Base-by-base conservation (phyloP, 2,888 invertebrate species). In the Teinopalpus imperialis region DNA sequence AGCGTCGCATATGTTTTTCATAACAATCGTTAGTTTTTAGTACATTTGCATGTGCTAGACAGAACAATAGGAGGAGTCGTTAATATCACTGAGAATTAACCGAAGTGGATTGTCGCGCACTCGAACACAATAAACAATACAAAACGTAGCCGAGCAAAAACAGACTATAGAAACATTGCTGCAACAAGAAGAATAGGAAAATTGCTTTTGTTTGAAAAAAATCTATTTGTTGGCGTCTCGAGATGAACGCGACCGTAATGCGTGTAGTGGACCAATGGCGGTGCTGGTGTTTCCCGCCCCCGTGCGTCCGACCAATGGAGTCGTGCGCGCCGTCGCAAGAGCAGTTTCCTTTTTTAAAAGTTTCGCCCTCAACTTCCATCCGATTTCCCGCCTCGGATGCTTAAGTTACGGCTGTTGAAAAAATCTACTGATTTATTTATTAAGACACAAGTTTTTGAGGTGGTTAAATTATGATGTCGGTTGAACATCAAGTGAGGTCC, bases 101-200 rank as follows among this genome's bases (percentile, higher is more conserved):
- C 85, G 82, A 83, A 81, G 79, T 67, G 83, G 80, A 78, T 85
- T 81, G 86, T 83, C 81, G 81, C 80, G 71, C 72, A 72, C 76
- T 71, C 74, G 66, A 63, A 68, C 71, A 80, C 81, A 78, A 75
- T 82, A 82, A 86, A 87, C 86, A 87, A 88, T 86, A 85, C 86
- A 80, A 85, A 87, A 85, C 81, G 77, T 69, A 63, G 64, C 66
- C 64, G 65, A 74, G 73, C 79, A 85, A 86, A 85, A 88, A 86
- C 85, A 77, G 85, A 83, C 86, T 81, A 80, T 78, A 77, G 68
- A 76, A 82, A 82, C 81, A 66, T 68, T 73, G 71, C 66, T 63
- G 66, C 82, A 88, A 87, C 83, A 87, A 86, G 85, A 87, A 88
- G 81, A 85, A 86, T 88, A 87, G 88, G 85, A 88, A 88, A 88